Evolutionary conservation across 2,797 vertebrate species (phyloP).

Genomic region (Coregonus sp.): DNA sequence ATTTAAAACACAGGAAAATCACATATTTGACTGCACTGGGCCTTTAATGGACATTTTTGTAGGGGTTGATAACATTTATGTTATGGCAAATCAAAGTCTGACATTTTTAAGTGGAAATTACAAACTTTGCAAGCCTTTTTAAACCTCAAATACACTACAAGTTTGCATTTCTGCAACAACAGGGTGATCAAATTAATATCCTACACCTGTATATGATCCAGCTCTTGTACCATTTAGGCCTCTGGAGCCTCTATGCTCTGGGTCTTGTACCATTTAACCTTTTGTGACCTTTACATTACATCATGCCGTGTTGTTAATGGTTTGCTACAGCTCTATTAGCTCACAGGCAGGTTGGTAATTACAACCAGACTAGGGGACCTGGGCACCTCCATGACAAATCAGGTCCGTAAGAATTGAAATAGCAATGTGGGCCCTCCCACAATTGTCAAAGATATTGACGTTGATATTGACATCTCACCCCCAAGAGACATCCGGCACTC

Average conservation of each 20-base stretch:
- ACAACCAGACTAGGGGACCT: neutral
- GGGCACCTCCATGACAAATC: neutral
- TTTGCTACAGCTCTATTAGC: neutral
- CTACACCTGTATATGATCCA: neutral
- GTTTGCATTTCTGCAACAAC: no score
- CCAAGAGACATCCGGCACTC: neutral
- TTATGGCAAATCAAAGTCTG: no score
- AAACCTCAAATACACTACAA: no score
- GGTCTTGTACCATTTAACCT: neutral
- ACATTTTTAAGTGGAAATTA: no score
- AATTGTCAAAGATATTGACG: neutral
- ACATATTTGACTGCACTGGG: no score
- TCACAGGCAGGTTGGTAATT: neutral
- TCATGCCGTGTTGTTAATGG: neutral
- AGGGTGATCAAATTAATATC: no score
- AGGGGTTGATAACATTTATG: no score
- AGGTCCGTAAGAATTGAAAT: neutral
- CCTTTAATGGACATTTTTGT: no score
- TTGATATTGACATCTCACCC: neutral
- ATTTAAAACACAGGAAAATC: no score
- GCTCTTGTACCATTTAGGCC: conserved; percentile 4
- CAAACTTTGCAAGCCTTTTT: no score
- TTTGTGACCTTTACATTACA: neutral
- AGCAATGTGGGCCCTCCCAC: neutral
- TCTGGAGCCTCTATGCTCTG: neutral